Conservation (phyloP, 1,140 invertebrate genomes). For the Trachymyrmex cornetzi region DNA sequence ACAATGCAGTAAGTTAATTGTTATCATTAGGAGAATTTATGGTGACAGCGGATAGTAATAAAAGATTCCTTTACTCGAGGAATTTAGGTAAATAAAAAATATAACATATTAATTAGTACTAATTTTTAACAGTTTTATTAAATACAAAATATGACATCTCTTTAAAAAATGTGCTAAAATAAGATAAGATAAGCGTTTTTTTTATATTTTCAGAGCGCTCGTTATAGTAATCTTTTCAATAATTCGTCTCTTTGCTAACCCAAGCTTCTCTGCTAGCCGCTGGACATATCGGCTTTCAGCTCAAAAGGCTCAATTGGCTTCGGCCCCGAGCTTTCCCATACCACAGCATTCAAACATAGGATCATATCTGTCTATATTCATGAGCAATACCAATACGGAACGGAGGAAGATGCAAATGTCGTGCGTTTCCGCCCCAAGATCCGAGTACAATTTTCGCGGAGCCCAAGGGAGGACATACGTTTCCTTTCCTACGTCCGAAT, state of each 20-base stretch:
- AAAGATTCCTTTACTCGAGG: not conserved
- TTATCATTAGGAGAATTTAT: not conserved
- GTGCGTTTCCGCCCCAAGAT: constrained; percentile 74
- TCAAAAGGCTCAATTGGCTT: constrained; percentile 73
- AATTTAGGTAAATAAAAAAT: not conserved
- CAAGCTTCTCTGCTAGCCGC: constrained; percentile 56
- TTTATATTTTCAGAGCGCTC: constrained; percentile 1
- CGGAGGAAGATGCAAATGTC: constrained; percentile 74
- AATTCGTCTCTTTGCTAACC: constrained; percentile 35
- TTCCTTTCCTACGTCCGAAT: constrained; percentile 72
- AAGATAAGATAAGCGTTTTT: not conserved
- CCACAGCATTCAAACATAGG: constrained; percentile 74
- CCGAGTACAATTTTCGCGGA: constrained; percentile 75
- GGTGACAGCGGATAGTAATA: not conserved
- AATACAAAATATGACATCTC: not conserved
- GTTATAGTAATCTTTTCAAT: constrained; percentile 51
- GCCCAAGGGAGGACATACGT: constrained; percentile 76
- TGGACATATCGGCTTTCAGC: constrained; percentile 71
- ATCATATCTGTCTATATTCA: constrained; percentile 79
- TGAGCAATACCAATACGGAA: constrained; percentile 76
- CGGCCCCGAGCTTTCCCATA: constrained; percentile 58
- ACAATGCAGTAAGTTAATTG: not conserved
- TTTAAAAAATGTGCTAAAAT: not conserved
- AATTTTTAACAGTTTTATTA: constrained; percentile 8
- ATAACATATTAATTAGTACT: not conserved